Evolutionary conservation across 2,113 vertebrate genomes (phyloP).

Genomic region (cattle (Bos taurus)): ARS-UCD2.0 NC_037330.1:109822001-109822500

Average conservation of each 20-base stretch:
- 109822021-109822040: not conserved
- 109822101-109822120: not conserved
- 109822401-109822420: slow-evolving; percentile 1
- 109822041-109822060: not conserved
- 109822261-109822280: not conserved
- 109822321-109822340: not conserved
- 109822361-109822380: slow-evolving; percentile 10
- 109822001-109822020: slow-evolving; percentile 11
- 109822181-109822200: not conserved
- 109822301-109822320: not conserved
- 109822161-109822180: slow-evolving; percentile 8
- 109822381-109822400: slow-evolving; percentile 40
- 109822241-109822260: not conserved
- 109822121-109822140: not conserved
- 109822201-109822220: not conserved
- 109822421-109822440: slow-evolving; percentile 21
- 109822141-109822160: not conserved
- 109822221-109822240: not conserved
- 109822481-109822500: not conserved
- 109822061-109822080: not conserved
- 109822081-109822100: not conserved
- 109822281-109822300: slow-evolving; percentile 1
- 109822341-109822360: not conserved
- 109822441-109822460: not conserved
- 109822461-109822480: not conserved